A percentile compares a stretch with the other conserved stretches of the same genome.
phyloP scores from a whole-genome alignment of 2,797 vertebrate genomes.

The Molothrus ater region DNA sequence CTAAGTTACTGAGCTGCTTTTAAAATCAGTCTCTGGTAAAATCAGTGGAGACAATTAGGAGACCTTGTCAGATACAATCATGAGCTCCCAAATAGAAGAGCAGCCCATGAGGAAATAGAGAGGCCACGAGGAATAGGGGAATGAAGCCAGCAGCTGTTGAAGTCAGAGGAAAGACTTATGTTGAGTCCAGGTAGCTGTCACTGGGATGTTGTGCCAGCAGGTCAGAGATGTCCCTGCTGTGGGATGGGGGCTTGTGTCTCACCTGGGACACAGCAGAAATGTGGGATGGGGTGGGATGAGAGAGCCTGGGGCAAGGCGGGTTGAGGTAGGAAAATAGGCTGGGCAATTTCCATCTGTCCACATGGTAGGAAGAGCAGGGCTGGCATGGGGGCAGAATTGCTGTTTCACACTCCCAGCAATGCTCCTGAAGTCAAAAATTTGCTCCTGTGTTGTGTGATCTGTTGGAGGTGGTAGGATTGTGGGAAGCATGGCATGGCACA shows the following conservation, averaged over 20 bases:
- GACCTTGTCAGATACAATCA: constrained; percentile 66
- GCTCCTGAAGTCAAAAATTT: not conserved
- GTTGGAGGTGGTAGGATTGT: not conserved
- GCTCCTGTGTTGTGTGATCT: not conserved
- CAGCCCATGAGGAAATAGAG: constrained; percentile 8
- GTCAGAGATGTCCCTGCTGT: rapidly evolving
- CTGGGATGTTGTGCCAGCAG: not conserved
- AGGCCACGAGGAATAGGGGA: not conserved
- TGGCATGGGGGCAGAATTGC: not conserved
- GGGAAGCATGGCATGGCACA: not conserved
- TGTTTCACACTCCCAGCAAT: not conserved
- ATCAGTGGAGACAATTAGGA: constrained; percentile 67
- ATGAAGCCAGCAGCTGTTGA: not conserved
- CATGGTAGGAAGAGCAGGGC: not conserved
- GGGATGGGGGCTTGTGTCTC: not conserved
- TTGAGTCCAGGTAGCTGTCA: not conserved
- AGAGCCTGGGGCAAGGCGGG: not conserved
- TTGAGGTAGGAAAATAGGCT: not conserved
- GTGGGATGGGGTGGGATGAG: not conserved
- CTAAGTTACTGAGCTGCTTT: constrained; percentile 34
- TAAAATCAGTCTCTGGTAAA: constrained; percentile 53
- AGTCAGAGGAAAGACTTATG: not conserved
- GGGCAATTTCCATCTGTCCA: not conserved
- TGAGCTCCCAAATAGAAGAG: constrained; percentile 37
- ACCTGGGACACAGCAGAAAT: not conserved